These are phyloP conservation scores for Graphium colonna DNA, from an alignment of 2,888 invertebrate species.

Conservation along the genomic window DNA sequence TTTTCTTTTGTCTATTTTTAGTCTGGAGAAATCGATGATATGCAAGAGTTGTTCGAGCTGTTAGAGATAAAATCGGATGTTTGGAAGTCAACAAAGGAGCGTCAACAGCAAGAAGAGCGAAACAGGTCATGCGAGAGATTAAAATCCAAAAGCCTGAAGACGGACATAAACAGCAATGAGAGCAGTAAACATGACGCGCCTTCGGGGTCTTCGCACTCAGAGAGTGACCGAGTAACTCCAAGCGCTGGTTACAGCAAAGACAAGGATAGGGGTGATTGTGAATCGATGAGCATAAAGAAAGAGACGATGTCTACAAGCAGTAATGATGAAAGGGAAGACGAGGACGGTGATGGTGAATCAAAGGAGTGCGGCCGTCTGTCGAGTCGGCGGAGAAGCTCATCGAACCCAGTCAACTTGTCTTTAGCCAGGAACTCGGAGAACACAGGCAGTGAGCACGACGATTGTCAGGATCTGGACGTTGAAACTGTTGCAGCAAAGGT, in stretches of 20 bases:
- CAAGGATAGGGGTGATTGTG: constrained; percentile 60
- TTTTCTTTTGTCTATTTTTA: constrained; percentile 55
- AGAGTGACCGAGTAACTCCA: constrained; percentile 70
- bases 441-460: constrained; percentile 79
- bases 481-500: constrained; percentile 78
- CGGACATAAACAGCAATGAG: constrained; percentile 76
- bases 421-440: constrained; percentile 79
- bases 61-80: constrained; percentile 92
- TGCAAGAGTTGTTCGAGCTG: constrained; percentile 90
- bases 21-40: constrained; percentile 89
- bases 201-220: constrained; percentile 74
- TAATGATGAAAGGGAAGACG: constrained; percentile 75
- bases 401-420: constrained; percentile 91
- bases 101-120: constrained; percentile 72
- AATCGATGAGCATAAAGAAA: constrained; percentile 73
- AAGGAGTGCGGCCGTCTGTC: constrained; percentile 73
- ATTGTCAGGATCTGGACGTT: constrained; percentile 75
- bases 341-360: constrained; percentile 73
- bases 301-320: constrained; percentile 77
- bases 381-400: constrained; percentile 85
- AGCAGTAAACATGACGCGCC: constrained; percentile 76
- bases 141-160: constrained; percentile 68
- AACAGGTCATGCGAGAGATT: constrained; percentile 73
- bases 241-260: constrained; percentile 74
- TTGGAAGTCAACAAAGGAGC: constrained; percentile 81